phyloP scores from a whole-genome alignment of 2,888 invertebrate genomes.

The Nymphalis urticae region DNA sequence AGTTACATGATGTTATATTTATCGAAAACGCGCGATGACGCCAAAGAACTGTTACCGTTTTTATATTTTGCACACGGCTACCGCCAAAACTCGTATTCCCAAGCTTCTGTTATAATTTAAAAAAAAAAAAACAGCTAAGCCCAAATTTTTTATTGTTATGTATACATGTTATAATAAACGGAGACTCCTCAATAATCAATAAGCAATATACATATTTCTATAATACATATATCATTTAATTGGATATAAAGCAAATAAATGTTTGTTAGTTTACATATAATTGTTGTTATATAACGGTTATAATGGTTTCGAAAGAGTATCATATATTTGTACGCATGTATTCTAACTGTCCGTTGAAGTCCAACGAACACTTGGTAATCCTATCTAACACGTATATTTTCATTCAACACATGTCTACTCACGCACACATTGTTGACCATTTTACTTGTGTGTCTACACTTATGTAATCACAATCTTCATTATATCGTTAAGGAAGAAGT shows the following conservation, averaged over 20 bases:
- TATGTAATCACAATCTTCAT: constrained; percentile 20
- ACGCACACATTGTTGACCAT: constrained; percentile 2
- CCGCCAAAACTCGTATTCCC: constrained; percentile 16
- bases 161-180: no score
- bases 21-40: constrained; percentile 33
- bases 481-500: constrained; percentile 28
- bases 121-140: not conserved
- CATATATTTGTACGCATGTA: not conserved
- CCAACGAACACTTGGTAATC: constrained; percentile 18
- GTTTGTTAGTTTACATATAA: no score
- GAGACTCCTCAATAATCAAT: no score
- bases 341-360: constrained; percentile 6
- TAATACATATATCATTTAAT: no score
- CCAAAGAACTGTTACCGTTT: constrained; percentile 33
- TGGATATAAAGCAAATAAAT: no score
- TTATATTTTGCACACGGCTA: constrained; percentile 46
- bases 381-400: constrained; percentile 26
- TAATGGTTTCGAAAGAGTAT: no score
- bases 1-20: constrained; percentile 31
- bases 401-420: constrained; percentile 24
- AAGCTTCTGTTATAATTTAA: constrained; percentile 8
- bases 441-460: constrained; percentile 1
- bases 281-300: no score
- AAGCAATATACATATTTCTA: no score
- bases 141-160: not conserved